Base-by-base conservation (phyloP, 2,797 vertebrate genomes). In the Sus cebifrons region DNA sequence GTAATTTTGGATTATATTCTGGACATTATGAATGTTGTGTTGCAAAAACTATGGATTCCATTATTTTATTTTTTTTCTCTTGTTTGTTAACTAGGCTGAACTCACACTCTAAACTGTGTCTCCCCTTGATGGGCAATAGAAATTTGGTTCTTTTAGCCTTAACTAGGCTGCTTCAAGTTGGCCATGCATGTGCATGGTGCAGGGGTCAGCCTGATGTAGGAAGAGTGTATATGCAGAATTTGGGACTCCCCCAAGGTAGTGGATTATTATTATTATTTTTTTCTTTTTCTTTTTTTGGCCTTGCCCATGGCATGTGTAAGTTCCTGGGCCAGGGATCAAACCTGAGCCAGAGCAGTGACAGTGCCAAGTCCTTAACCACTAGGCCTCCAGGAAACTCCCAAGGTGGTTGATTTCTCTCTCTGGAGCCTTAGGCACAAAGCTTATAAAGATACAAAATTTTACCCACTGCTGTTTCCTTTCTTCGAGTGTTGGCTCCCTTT, bases 111-210 rank as follows among this genome's bases (percentile, higher is more conserved):
- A 52, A 68, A 32, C 62, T 83, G 4, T 70, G 9, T 75, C n/a
- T 65, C 25, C 5, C 11, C 9, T 84, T 78, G 11, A 58, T 49
- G 12, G 14, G 49, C 25, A 54, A 29, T 60, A 84, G 71, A 93
- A 73, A 67, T 74, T 40, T 56, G 36, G 27, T 44, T 78, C 56
- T 90, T 77, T 77, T 62, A 44, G 44, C 44, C 44, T 44, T 32
- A n/a, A 25, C 11, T 49, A 58, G 44, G 17, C n/a, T 64, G 75
- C 32, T 40, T 32, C 58, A 6, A 21, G 82, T 52, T 32, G 11
- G 9, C 60, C 5, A 0, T 5, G 2, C 21, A 3, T 16, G 1
- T 2, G 4, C 4, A 15, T 29, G 49, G 73, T 67, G 71, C 16
- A 1, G 49, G 54, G 32, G 5, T 36, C 25, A 23, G 60, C 54